phyloP scores from a whole-genome alignment of 1,140 invertebrate species.

The Halotydeus destructor region DNA sequence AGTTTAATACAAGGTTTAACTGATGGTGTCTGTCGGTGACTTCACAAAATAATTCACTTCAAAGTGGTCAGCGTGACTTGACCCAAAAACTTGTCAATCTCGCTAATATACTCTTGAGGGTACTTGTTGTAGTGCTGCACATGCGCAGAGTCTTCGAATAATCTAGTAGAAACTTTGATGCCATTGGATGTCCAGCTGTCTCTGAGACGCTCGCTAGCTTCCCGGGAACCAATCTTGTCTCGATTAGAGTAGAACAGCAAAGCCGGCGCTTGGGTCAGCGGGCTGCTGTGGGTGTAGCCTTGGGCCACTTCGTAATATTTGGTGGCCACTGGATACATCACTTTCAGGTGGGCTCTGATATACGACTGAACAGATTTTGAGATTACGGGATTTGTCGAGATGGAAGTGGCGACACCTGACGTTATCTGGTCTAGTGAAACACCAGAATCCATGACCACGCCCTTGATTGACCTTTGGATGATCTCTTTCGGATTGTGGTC shows the following conservation, averaged over 20 bases:
- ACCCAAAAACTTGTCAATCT: constrained; percentile 47
- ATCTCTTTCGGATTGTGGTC: background rate
- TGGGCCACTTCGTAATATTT: constrained; percentile 38
- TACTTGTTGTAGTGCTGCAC: constrained; percentile 54
- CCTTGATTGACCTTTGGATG: no score
- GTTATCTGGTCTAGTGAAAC: constrained; percentile 8
- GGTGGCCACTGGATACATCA: constrained; percentile 51
- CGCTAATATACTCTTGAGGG: constrained; percentile 53
- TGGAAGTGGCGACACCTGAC: constrained; percentile 6
- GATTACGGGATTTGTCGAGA: background rate
- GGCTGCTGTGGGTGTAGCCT: background rate
- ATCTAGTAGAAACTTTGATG: constrained; percentile 45
- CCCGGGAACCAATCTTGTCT: constrained; percentile 48
- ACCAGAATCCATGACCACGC: constrained; percentile 7
- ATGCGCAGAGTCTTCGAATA: constrained; percentile 60
- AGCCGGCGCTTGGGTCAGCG: constrained; percentile 24
- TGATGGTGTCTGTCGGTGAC: no score
- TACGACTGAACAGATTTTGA: constrained; percentile 13
- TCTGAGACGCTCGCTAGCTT: constrained; percentile 39
- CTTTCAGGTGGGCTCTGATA: constrained; percentile 48
- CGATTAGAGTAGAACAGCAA: constrained; percentile 53
- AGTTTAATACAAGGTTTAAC: no score
- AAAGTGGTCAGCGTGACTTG: no score
- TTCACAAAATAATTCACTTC: no score
- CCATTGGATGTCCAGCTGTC: constrained; percentile 33